Evolutionary conservation across 2,113 vertebrate genomes (phyloP).

Genomic region (Spilogale gracilis): DNA sequence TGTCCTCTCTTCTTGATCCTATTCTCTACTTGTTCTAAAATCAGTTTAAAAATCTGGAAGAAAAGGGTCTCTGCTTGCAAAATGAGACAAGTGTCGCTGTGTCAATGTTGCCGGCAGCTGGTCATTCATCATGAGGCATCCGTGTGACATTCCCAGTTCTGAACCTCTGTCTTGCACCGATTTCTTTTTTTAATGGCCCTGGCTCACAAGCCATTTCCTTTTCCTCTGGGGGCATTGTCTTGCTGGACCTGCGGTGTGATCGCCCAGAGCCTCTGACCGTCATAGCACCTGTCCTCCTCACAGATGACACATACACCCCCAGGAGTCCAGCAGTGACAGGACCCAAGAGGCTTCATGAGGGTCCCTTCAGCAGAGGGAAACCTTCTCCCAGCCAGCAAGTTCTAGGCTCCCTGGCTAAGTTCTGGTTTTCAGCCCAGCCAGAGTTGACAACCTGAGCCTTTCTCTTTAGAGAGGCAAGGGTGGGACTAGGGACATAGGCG

Average conservation of each 20-base stretch:
- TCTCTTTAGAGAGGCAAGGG: not conserved
- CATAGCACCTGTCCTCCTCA: not conserved
- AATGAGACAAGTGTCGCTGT: slow-evolving; percentile 43
- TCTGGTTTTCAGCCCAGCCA: not conserved
- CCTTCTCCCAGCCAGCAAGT: not conserved
- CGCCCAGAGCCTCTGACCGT: not conserved
- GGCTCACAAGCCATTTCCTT: not conserved
- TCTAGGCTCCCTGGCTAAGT: not conserved
- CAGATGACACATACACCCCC: not conserved
- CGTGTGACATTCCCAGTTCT: not conserved
- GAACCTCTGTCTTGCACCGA: slow-evolving; percentile 53
- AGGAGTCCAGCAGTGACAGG: not conserved
- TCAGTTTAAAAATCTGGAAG: not conserved
- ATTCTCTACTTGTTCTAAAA: not conserved
- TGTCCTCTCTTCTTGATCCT: not conserved
- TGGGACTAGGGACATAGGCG: too few species aligned
- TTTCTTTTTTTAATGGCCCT: not conserved
- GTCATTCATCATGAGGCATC: slow-evolving; percentile 50
- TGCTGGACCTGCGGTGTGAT: not conserved
- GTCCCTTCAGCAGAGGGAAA: not conserved
- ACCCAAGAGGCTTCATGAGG: not conserved
- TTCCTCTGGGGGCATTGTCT: not conserved
- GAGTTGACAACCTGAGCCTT: not conserved
- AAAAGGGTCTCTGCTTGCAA: slow-evolving; percentile 51
- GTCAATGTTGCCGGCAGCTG: slow-evolving; percentile 46